phyloP scores from a whole-genome alignment of 2,888 invertebrate genomes.

The Diarsia rubi region DNA sequence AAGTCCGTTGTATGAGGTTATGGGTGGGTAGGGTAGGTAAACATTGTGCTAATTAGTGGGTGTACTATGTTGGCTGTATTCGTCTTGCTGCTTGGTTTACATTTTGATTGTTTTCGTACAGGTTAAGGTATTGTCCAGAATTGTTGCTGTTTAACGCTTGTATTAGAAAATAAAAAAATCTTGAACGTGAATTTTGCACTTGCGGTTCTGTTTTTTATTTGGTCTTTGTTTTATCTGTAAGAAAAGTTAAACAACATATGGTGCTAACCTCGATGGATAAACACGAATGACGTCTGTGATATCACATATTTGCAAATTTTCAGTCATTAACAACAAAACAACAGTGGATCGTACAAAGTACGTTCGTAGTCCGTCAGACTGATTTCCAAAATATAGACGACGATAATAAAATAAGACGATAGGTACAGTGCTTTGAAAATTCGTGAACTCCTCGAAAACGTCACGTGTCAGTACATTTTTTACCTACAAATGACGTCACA shows the following conservation, averaged over 20 bases:
- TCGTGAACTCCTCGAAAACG: too few species aligned
- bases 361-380: too few species aligned
- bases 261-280: too few species aligned
- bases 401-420: too few species aligned
- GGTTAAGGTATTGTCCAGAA: neutral
- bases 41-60: conserved; percentile 26
- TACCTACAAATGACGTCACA: too few species aligned
- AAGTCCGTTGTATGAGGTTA: conserved; percentile 18
- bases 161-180: neutral
- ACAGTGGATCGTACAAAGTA: too few species aligned
- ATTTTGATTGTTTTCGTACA: neutral
- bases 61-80: neutral
- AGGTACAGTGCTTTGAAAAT: too few species aligned
- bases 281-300: too few species aligned
- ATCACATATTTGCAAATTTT: neutral
- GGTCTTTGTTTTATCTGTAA: neutral
- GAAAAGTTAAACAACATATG: neutral
- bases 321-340: neutral
- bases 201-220: neutral
- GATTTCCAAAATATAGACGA: too few species aligned
- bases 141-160: neutral
- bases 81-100: neutral
- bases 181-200: neutral
- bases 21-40: conserved; percentile 4
- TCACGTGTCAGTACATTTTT: too few species aligned